Evolutionary conservation across 2,888 invertebrate species (phyloP).

Genomic region (Ernsta delagoae): DNA sequence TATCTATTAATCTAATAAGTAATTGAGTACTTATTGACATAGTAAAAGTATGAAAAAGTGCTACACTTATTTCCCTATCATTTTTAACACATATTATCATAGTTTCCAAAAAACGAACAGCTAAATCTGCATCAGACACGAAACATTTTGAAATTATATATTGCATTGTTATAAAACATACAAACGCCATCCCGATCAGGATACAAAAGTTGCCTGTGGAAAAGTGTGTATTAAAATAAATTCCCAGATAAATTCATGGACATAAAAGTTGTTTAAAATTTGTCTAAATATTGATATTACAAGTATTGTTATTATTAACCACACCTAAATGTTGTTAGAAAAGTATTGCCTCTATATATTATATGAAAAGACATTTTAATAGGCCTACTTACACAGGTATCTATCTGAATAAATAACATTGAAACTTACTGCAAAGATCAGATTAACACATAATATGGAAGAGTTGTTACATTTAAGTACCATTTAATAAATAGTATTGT

Average conservation of each 20-base stretch:
- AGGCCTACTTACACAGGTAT: slow-evolving; percentile 73
- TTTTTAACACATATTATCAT: slow-evolving; percentile 26
- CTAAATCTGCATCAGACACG: slow-evolving; percentile 80
- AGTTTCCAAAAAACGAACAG: slow-evolving; percentile 42
- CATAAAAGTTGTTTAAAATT: slow-evolving; percentile 51
- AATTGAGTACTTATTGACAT: slow-evolving; percentile 39
- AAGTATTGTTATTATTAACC: slow-evolving; percentile 74
- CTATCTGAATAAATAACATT: slow-evolving; percentile 59
- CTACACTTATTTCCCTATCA: slow-evolving; percentile 32
- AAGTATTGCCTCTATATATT: slow-evolving; percentile 82
- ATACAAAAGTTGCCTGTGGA: slow-evolving; percentile 58
- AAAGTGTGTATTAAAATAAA: slow-evolving; percentile 61
- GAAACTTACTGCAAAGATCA: slow-evolving; percentile 44
- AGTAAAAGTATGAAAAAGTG: slow-evolving; percentile 38
- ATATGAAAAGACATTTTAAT: slow-evolving; percentile 74
- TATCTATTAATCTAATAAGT: slow-evolving; percentile 31
- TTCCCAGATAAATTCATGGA: slow-evolving; percentile 38
- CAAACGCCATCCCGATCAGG: slow-evolving; percentile 56
- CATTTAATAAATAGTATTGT: slow-evolving; percentile 61
- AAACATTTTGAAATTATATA: slow-evolving; percentile 63
- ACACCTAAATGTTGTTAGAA: slow-evolving; percentile 81
- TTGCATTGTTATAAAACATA: slow-evolving; percentile 77
- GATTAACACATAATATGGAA: slow-evolving; percentile 39
- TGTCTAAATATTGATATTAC: slow-evolving; percentile 76
- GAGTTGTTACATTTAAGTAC: slow-evolving; percentile 70